These are phyloP conservation scores for Rhinoptilus africanus DNA, from an alignment of 2,113 vertebrate genomes.

Conservation along the genomic window DNA sequence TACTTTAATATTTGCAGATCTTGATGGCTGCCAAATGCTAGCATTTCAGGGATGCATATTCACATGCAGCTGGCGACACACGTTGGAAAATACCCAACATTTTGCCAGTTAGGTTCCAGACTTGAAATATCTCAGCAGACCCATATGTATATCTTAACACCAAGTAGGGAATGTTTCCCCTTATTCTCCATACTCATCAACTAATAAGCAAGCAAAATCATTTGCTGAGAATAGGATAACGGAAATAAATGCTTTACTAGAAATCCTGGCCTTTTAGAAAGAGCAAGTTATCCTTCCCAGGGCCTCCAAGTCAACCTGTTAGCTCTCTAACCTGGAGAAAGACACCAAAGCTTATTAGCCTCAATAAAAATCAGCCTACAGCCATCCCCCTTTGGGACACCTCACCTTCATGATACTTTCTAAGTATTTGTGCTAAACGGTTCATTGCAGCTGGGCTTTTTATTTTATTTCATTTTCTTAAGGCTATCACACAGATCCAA, in stretches of 20 bases:
- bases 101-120: constrained; percentile 35
- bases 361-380: constrained; percentile 1
- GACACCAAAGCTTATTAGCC: not conserved
- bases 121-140: constrained; percentile 29
- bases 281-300: not conserved
- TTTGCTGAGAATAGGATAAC: not conserved
- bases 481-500: not conserved
- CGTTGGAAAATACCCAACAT: not conserved
- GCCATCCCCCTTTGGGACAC: not conserved
- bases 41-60: constrained; percentile 69
- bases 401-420: constrained; percentile 51
- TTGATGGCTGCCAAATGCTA: constrained; percentile 52
- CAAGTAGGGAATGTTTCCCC: not conserved
- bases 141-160: not conserved
- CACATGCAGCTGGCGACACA: constrained; percentile 57
- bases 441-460: constrained; percentile 36
- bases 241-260: not conserved
- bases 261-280: not conserved
- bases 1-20: constrained; percentile 64
- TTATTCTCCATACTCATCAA: not conserved
- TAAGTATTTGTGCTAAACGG: constrained; percentile 17
- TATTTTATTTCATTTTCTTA: constrained; percentile 39
- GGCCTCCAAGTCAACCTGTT: not conserved
- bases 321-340: not conserved
- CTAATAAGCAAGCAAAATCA: not conserved